phyloP scores from a whole-genome alignment of 2,888 invertebrate species.

The Euspilapteryx auroguttella region DNA sequence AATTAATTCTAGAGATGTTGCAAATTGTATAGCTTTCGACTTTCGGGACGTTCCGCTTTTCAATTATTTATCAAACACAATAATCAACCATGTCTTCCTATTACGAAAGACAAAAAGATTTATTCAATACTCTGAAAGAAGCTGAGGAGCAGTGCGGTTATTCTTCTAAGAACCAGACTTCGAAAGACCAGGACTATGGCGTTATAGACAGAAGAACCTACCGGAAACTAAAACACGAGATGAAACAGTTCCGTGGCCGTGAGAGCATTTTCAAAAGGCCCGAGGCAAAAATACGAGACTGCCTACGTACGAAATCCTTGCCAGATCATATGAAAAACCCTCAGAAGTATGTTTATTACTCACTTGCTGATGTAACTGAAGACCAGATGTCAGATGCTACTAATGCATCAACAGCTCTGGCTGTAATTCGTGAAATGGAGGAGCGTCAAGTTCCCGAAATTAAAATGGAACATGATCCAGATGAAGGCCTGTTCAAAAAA shows the following conservation, averaged over 20 bases:
- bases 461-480: conserved; percentile 20
- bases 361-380: conserved; percentile 72
- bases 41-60: conserved; percentile 4
- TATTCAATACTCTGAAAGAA: conserved; percentile 69
- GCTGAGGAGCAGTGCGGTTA: conserved; percentile 60
- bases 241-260: conserved; percentile 66
- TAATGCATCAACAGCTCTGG: conserved; percentile 76
- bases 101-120: conserved; percentile 65
- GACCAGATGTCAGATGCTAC: conserved; percentile 78
- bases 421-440: conserved; percentile 72
- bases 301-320: conserved; percentile 43
- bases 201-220: conserved; percentile 30
- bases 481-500: conserved; percentile 23
- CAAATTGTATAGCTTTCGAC: neutral
- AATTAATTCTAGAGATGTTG: too few species aligned
- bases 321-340: conserved; percentile 69
- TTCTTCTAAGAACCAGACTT: conserved; percentile 31
- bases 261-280: conserved; percentile 83
- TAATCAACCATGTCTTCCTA: conserved; percentile 39
- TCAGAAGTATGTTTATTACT: conserved; percentile 81
- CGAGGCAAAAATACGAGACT: conserved; percentile 64
- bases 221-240: conserved; percentile 46
- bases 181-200: conserved; percentile 22
- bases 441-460: conserved; percentile 29
- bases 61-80: too few species aligned